phyloP scores from a whole-genome alignment of 2,113 vertebrate species.

The Urocynchramus pylzowi region DNA sequence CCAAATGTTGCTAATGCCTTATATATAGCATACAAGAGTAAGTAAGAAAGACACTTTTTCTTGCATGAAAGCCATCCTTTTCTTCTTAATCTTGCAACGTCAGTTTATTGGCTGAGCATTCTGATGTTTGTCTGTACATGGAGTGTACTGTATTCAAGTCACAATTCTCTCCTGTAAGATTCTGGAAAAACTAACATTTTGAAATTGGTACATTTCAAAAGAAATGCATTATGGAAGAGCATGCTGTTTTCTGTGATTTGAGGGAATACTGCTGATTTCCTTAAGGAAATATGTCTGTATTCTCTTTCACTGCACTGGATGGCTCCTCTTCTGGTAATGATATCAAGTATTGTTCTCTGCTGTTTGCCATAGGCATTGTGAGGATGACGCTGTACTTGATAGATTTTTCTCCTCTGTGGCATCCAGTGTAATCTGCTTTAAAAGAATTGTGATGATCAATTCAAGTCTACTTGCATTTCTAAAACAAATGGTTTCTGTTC shows the following conservation, averaged over 20 bases:
- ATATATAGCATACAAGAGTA: background rate
- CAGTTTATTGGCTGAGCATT: background rate
- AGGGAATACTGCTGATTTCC: background rate
- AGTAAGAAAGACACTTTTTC: background rate
- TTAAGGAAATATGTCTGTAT: background rate
- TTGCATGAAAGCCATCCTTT: background rate
- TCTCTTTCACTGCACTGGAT: background rate
- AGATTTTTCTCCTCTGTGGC: background rate
- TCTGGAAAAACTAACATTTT: background rate
- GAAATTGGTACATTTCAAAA: background rate
- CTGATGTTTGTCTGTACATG: background rate
- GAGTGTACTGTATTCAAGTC: background rate
- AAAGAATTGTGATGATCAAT: conserved; percentile 55
- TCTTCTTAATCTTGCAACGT: background rate
- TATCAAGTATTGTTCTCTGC: background rate
- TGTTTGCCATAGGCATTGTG: background rate
- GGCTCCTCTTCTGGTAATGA: background rate
- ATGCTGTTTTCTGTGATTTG: background rate
- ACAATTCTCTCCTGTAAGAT: background rate
- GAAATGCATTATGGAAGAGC: background rate
- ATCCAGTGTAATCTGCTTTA: conserved; percentile 54
- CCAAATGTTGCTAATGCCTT: background rate
- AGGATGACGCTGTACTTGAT: background rate
- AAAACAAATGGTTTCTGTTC: conserved; percentile 64
- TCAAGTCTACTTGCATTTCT: conserved; percentile 58